Percentiles rank a stretch among this genome's conserved stretches.
These are phyloP conservation scores for Hypothenemus hampei DNA, from an alignment of 1,140 invertebrate species.

Conservation along the genomic window DNA sequence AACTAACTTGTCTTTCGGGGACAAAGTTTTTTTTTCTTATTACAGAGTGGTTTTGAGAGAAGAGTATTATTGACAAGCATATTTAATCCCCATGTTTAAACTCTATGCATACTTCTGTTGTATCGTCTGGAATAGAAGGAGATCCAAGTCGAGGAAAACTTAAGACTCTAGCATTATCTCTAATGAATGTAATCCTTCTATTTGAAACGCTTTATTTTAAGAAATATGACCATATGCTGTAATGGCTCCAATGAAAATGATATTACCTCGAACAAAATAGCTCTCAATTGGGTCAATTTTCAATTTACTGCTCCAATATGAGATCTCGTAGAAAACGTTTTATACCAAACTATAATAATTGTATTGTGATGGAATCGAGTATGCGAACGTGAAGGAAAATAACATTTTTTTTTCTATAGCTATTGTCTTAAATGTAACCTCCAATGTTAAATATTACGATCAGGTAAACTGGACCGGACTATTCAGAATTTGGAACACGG, in stretches of 20 bases:
- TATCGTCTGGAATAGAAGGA: too few species aligned
- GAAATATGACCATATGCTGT: slow-evolving; percentile 17
- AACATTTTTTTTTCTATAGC: not conserved
- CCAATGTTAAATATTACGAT: not conserved
- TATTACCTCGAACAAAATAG: slow-evolving; percentile 22
- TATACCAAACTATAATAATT: too few species aligned
- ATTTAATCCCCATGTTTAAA: too few species aligned
- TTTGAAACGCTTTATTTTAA: slow-evolving; percentile 23
- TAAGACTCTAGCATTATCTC: slow-evolving; percentile 11
- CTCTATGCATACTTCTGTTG: too few species aligned
- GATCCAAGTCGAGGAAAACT: too few species aligned
- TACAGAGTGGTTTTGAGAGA: too few species aligned
- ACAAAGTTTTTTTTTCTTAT: too few species aligned
- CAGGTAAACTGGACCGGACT: not conserved
- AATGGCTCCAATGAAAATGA: slow-evolving; percentile 21
- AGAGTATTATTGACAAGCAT: too few species aligned
- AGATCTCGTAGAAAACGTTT: not conserved
- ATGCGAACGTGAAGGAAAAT: not conserved
- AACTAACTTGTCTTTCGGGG: too few species aligned
- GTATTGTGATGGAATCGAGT: not conserved
- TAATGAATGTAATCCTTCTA: slow-evolving; percentile 13
- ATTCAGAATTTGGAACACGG: slow-evolving; percentile 13
- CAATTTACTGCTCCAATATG: slow-evolving; percentile 11
- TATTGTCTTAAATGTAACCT: not conserved
- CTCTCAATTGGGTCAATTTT: slow-evolving; percentile 17